Conservation (phyloP, 2,888 invertebrate species). For the Clitarchus hookeri region DNA sequence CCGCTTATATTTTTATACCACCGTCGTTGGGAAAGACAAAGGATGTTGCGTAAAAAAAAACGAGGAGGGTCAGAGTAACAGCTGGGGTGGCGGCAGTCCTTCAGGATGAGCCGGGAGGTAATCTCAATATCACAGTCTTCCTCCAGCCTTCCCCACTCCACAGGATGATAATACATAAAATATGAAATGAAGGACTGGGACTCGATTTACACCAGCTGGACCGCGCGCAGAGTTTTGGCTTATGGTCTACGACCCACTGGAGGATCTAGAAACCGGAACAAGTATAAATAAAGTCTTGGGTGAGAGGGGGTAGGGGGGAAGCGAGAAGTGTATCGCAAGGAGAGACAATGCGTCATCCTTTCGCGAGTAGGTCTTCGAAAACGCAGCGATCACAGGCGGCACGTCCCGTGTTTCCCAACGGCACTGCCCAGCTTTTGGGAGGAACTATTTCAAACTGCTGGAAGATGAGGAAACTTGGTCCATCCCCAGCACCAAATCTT, state of each 20-base stretch:
- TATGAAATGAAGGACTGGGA: conserved; percentile 7
- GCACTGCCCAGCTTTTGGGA: not conserved
- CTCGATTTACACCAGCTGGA: conserved; percentile 22
- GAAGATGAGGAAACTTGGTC: not conserved
- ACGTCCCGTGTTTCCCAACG: not conserved
- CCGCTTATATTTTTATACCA: not conserved
- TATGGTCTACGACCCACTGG: conserved; percentile 21
- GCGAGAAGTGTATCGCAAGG: conserved; percentile 4
- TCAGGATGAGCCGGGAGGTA: not conserved
- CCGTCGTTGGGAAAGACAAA: conserved; percentile 20
- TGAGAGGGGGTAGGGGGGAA: not conserved
- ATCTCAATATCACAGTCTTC: conserved; percentile 11
- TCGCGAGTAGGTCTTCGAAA: not conserved
- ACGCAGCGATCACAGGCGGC: not conserved
- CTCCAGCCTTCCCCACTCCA: not conserved
- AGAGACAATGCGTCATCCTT: not conserved
- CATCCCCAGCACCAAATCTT: not conserved
- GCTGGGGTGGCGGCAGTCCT: not conserved
- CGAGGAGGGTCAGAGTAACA: not conserved
- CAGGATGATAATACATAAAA: conserved; percentile 22
- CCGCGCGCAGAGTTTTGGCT: conserved; percentile 15
- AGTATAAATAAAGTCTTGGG: not conserved
- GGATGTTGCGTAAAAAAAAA: not conserved
- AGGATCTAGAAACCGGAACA: not conserved
- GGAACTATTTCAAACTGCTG: conserved; percentile 8